Evolutionary conservation across 2,888 invertebrate genomes (phyloP), one percentile per base, ranked within the genome.

Genomic region (Eristalis tenax): DNA sequence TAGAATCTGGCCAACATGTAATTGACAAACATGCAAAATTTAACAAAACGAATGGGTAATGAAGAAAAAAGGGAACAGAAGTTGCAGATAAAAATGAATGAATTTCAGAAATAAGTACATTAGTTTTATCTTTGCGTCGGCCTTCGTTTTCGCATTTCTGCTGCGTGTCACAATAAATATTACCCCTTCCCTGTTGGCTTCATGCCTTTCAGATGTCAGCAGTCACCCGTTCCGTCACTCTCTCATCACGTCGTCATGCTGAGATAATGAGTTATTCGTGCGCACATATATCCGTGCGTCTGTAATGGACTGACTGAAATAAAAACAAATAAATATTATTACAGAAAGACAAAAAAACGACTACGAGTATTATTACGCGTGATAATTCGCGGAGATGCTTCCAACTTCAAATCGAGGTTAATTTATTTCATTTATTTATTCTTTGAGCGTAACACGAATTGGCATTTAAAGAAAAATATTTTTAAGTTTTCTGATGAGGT

Each of bases 51-150:
- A 83, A 83, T 64, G 66, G 68, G 73, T 65, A 83, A 74, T 81
- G 22, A 77, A 75, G 66, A 81, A 82, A 88, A 65, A 75, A 56
- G 61, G 23, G 73, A 32, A 32, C 83, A 77, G 63, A 64, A 65
- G 50, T 63, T 40, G 40, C 26, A 75, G 50, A 74, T 75, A 82
- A 80, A 82, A 85, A 64, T 82, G 79, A 86, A 80, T 83, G 70
- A 83, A 83, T 40, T 81, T 88, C 83, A 82, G 80, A 83, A 82
- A 84, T 71, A 89, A 86, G 88, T 88, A 89, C 89, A 89, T 89
- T 89, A 89, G 89, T 88, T 88, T 79, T 89, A 89, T 89, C 89
- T 89, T 84, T 86, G 82, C 71, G 71, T 5, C 71, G 83, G 83
- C 88, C 88, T 89, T 86, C 88, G 65, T 84, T 78, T 84, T 66